Base-by-base conservation (phyloP, 2,888 invertebrate genomes). In the Lithophane socia region DNA sequence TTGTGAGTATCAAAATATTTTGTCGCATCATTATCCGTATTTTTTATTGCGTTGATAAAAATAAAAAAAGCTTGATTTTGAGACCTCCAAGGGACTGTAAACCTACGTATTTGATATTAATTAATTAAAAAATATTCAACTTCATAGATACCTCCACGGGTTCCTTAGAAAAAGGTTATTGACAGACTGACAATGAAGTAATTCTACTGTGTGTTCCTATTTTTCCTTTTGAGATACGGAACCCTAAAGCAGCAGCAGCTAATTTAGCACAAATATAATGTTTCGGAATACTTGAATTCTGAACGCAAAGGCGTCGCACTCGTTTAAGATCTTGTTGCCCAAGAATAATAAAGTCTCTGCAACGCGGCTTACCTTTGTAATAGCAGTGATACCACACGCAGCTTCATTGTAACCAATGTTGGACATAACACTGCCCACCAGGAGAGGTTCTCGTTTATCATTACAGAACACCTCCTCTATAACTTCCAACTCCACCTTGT, bases 401-500 rank as follows among this genome's bases (percentile, higher is more conserved):
- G 94, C 91, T 86, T 93, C 93, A 5, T 85, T 87, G 79, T 92
- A 94, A 0, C 95, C 95, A 47, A 94, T 89, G 80, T 95, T 95
- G 2, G 95, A 95, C 88, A 92, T 92, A 3, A 95, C 93, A 54
- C 94, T 94, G 18, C 95, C 95, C 76, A 98, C 97, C 16, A 97
- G 92, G 8, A 98, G 94, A 4, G 97, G 97, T n/a, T 97, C 96
- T 0, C 97, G 95, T 66, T 97, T 93, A 52, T 56, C 13, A 12
- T 93, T 89, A 88, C 97, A 97, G 89, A 97, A 97, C 5, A 97
- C 95, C 79, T 97, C 94, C 61, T 97, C 95, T 75, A 98, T 95
- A 10, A 97, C 96, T 88, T 97, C 97, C 47, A 97, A 93, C 90
- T 98, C 98, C 80, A 97, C 96, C 66, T 97, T 97, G 90, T 98